Base-by-base conservation (phyloP, 2,888 invertebrate species). In the Bugulina stolonifera region DNA sequence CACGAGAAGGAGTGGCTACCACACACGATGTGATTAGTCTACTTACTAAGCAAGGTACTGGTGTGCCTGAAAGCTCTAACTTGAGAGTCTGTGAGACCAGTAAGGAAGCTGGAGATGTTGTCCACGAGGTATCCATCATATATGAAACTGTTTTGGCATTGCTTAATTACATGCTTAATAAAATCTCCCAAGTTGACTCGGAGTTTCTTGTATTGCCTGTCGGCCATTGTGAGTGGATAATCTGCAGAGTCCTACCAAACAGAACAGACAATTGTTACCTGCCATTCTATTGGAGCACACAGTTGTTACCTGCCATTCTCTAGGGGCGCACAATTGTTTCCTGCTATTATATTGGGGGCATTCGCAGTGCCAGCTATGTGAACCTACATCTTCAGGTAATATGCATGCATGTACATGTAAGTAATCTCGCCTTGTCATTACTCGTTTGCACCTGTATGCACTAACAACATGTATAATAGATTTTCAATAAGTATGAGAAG, bases 71-170 rank as follows among this genome's bases (percentile, higher is more conserved):
- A 94, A 2, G 94, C 94, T 80, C 94, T 87, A 64, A 87, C 87
- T 89, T 98, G 97, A 0, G 97, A 98, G 87, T 99, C 98, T 0
- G 98, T 96, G 70, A 99, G 87, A 0, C 96, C 97, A 22, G 97
- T 99, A 71, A 99, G 88, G 73, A 99, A 87, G 0, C 98, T 97
- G 79, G 99, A 97, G 14, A 99, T 91, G 83, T 95, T 96, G 85
- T 99, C 99, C 96, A 99, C 98, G 76, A 99, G 88, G 85, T 94
- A 96, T 85, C 97, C 96, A 86, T 99, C 99, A 79, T 98, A 99
- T 81, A 99, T 97, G 76, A 99, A 98, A 71, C 94, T 94, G 86
- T 97, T 95, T 84, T 99, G 98, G 83, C 97, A 98, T 86, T 97
- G 96, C 76, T 93, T 92, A 69, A 99, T 96, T 73, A 99, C 87